phyloP scores from a whole-genome alignment of 1,140 invertebrate genomes.

The Dinothrombium tinctorium region DNA sequence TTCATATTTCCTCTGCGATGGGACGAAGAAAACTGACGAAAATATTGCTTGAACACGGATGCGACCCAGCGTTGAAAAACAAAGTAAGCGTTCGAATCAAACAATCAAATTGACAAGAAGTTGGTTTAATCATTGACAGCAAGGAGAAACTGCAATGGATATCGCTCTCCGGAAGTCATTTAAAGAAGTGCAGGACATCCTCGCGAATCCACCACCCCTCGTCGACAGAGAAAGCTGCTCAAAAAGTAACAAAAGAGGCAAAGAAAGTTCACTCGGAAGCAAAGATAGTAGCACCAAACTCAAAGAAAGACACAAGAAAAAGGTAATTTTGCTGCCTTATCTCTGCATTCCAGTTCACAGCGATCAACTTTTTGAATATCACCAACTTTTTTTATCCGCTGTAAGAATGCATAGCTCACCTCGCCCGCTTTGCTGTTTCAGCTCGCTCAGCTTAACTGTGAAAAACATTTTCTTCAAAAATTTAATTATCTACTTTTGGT shows the following conservation, averaged over 20 bases:
- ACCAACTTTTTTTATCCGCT: too few relatives aligned
- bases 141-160: conserved; percentile 67
- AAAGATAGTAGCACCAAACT: conserved; percentile 5
- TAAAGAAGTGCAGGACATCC: conserved; percentile 48
- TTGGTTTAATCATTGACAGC: conserved; percentile 28
- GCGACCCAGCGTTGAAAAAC: conserved; percentile 49
- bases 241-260: conserved; percentile 23
- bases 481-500: too few relatives aligned
- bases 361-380: too few relatives aligned
- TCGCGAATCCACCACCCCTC: conserved; percentile 31
- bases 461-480: too few relatives aligned
- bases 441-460: too few relatives aligned
- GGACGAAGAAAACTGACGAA: conserved; percentile 68
- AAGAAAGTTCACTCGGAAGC: conserved; percentile 14
- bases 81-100: conserved; percentile 34
- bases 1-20: conserved; percentile 83
- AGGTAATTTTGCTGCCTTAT: neutral
- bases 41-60: conserved; percentile 63
- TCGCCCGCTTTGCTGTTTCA: too few relatives aligned
- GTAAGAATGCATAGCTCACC: too few relatives aligned
- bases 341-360: too few relatives aligned
- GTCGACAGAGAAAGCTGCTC: neutral
- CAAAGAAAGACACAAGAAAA: conserved; percentile 15
- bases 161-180: conserved; percentile 67
- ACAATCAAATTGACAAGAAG: neutral